These are phyloP conservation scores for Sicus ferrugineus DNA, from an alignment of 2,888 invertebrate species.

Conservation along the genomic window DNA sequence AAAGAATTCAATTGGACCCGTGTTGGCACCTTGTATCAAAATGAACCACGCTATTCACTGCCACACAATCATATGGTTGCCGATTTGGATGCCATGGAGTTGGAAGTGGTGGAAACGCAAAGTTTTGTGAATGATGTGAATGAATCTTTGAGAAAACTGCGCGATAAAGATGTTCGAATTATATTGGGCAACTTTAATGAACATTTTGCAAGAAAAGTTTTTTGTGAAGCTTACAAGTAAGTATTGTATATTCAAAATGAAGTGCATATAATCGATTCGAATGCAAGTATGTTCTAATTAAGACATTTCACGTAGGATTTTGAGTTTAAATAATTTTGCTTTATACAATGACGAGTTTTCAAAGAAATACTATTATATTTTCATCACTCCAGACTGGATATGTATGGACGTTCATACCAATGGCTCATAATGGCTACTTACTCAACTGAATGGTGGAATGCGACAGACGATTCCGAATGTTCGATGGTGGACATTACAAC, in stretches of 20 bases:
- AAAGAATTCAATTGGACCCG: slow-evolving; percentile 96
- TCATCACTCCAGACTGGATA: slow-evolving; percentile 70
- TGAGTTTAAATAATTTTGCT: too few species aligned
- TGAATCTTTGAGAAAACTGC: slow-evolving; percentile 79
- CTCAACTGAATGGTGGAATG: slow-evolving; percentile 78
- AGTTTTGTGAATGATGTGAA: slow-evolving; percentile 91
- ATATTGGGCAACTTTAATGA: slow-evolving; percentile 97
- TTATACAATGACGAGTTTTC: too few species aligned
- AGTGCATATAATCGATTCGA: neutral
- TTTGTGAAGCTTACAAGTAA: slow-evolving; percentile 85
- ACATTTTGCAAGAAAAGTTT: slow-evolving; percentile 87
- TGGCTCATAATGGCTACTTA: slow-evolving; percentile 95
- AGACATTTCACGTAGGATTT: too few species aligned
- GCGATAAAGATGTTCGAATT: slow-evolving; percentile 91
- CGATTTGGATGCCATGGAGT: slow-evolving; percentile 81
- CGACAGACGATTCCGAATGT: slow-evolving; percentile 71
- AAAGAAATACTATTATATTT: neutral
- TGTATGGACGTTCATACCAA: slow-evolving; percentile 92
- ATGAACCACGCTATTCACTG: slow-evolving; percentile 91
- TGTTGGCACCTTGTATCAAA: slow-evolving; percentile 96
- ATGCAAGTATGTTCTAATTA: neutral
- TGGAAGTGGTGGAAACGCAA: slow-evolving; percentile 87
- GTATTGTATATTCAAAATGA: too few species aligned
- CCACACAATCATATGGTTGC: slow-evolving; percentile 89
- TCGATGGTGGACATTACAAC: slow-evolving; percentile 75